Conservation (phyloP, 2,113 vertebrate genomes). For the Sphyrna mokarran region DNA sequence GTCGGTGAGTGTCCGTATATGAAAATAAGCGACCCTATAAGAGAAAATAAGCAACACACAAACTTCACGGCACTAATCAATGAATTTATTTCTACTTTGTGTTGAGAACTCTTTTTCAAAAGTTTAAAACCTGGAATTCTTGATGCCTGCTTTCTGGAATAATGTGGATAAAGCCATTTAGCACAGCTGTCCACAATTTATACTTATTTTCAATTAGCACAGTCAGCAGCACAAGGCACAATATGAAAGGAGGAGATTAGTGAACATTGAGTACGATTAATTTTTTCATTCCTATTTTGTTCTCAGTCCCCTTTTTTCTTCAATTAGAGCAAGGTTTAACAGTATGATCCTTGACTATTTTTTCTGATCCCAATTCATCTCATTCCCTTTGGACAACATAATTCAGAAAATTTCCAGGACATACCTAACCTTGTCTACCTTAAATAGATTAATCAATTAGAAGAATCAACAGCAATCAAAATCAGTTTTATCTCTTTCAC, state of each 20-base stretch:
- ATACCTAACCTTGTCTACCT: no score
- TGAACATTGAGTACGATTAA: no score
- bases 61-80: background rate
- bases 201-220: background rate
- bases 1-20: conserved; percentile 88
- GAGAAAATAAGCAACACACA: background rate
- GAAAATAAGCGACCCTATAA: conserved; percentile 84
- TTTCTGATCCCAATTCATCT: background rate
- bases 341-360: background rate
- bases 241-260: background rate
- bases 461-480: background rate
- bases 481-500: background rate
- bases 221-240: background rate
- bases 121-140: background rate
- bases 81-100: background rate
- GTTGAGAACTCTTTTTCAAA: background rate
- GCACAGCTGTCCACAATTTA: background rate
- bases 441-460: background rate
- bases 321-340: background rate
- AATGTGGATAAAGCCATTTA: background rate
- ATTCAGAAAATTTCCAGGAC: background rate
- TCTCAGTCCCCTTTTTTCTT: background rate
- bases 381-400: background rate
- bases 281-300: background rate
- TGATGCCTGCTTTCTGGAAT: background rate